Percentiles rank a stretch among this genome's conserved stretches.
Evolutionary conservation across 2,797 vertebrate genomes (phyloP).

Genomic region (Spea hammondii): DNA sequence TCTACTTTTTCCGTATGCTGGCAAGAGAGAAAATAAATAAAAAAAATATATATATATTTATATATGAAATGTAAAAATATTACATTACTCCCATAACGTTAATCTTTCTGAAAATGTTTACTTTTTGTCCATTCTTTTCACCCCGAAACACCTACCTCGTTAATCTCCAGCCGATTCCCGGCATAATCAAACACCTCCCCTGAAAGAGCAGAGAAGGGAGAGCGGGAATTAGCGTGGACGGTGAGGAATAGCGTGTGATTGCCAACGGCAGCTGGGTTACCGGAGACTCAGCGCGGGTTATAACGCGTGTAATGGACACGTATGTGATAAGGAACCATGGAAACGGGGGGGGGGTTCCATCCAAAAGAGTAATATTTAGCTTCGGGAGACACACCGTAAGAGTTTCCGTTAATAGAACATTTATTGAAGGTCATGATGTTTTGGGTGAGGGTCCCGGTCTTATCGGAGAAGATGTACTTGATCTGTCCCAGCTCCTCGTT

Average conservation of each 20-base stretch:
- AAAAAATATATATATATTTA: background rate
- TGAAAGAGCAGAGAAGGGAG: constrained; percentile 58
- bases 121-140: too few species aligned
- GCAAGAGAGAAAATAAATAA: background rate
- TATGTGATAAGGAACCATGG: too few species aligned
- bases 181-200: constrained; percentile 72
- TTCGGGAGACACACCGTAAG: constrained; percentile 72
- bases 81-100: too few species aligned
- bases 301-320: too few species aligned
- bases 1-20: constrained; percentile 82
- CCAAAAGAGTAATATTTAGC: too few species aligned
- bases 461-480: constrained; percentile 93
- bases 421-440: constrained; percentile 94
- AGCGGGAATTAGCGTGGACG: too few species aligned
- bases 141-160: constrained; percentile 81
- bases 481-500: constrained; percentile 94
- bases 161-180: constrained; percentile 72
- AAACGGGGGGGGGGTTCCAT: too few species aligned
- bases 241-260: background rate
- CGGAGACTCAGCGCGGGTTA: too few species aligned
- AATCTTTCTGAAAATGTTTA: too few species aligned
- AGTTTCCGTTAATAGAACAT: constrained; percentile 85
- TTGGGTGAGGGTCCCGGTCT: constrained; percentile 93
- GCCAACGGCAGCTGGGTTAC: too few species aligned
- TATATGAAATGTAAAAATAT: too few species aligned